Evolutionary conservation across 1,140 invertebrate genomes (phyloP).

Genomic region (Papilio machaon): DNA sequence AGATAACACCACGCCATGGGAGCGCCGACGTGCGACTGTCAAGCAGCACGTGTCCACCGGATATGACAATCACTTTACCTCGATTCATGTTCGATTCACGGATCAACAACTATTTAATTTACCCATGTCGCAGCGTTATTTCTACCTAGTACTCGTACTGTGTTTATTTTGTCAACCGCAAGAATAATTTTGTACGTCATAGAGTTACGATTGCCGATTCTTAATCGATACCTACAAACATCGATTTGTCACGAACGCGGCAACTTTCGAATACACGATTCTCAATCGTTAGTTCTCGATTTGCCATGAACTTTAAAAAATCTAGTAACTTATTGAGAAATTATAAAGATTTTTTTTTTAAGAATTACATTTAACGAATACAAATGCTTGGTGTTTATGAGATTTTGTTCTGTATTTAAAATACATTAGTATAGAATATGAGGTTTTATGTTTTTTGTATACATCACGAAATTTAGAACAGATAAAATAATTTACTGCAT

Average conservation of each 20-base stretch:
- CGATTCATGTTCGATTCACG: constrained; percentile 37
- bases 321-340: constrained; percentile 7
- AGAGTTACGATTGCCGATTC: constrained; percentile 54
- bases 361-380: neutral
- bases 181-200: constrained; percentile 41
- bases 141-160: neutral
- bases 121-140: neutral
- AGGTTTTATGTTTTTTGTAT: neutral
- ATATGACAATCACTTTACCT: constrained; percentile 49
- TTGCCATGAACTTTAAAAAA: neutral
- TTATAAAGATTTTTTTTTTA: neutral
- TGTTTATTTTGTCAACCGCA: neutral
- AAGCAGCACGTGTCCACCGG: constrained; percentile 35
- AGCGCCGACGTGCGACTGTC: constrained; percentile 51
- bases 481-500: neutral
- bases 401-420: neutral
- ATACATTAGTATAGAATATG: neutral
- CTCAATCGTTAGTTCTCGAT: neutral
- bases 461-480: neutral
- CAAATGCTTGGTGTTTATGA: neutral
- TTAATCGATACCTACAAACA: constrained; percentile 50
- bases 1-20: constrained; percentile 73
- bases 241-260: constrained; percentile 58
- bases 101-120: constrained; percentile 3
- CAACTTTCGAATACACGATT: constrained; percentile 27